A percentile compares a stretch with the other conserved stretches of the same genome.
phyloP scores from a whole-genome alignment of 2,888 invertebrate species.

The Argyresthia goedartella region DNA sequence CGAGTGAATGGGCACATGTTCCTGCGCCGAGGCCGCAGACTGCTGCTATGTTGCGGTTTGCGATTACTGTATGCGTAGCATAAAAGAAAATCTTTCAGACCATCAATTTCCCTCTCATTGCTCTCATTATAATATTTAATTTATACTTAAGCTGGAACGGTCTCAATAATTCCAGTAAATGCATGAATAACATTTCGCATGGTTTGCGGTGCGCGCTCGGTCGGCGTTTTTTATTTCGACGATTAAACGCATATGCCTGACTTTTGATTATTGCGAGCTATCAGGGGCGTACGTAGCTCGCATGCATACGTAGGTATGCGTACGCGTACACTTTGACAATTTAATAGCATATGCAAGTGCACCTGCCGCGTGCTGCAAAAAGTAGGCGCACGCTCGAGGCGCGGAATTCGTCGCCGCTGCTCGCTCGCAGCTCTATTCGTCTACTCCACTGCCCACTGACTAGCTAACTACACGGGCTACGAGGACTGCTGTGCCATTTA shows the following conservation, averaged over 20 bases:
- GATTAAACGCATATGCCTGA: conserved; percentile 21
- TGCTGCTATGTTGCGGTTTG: conserved; percentile 53
- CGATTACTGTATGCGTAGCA: conserved; percentile 46
- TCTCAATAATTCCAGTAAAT: too few species aligned
- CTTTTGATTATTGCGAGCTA: conserved; percentile 55
- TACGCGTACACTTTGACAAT: conserved; percentile 64
- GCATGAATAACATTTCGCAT: conserved; percentile 15
- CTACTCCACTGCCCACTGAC: too few species aligned
- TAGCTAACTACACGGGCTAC: too few species aligned
- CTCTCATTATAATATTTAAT: conserved; percentile 11
- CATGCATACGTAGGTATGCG: conserved; percentile 36
- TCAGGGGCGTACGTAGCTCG: conserved; percentile 22
- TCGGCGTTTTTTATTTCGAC: conserved; percentile 11
- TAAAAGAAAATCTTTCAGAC: conserved; percentile 8
- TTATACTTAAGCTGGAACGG: conserved; percentile 31
- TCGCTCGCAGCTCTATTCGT: conserved; percentile 10
- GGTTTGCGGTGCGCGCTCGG: conserved; percentile 34
- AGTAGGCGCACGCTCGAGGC: conserved; percentile 64
- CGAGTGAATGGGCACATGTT: conserved; percentile 53
- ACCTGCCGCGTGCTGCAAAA: conserved; percentile 61
- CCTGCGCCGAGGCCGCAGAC: conserved; percentile 38
- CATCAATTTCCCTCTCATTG: background rate
- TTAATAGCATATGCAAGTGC: conserved; percentile 66
- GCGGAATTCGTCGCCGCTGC: conserved; percentile 62
- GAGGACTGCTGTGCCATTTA: conserved; percentile 53